phyloP scores from a whole-genome alignment of 2,113 vertebrate genomes.

The Osmerus mordax region DNA sequence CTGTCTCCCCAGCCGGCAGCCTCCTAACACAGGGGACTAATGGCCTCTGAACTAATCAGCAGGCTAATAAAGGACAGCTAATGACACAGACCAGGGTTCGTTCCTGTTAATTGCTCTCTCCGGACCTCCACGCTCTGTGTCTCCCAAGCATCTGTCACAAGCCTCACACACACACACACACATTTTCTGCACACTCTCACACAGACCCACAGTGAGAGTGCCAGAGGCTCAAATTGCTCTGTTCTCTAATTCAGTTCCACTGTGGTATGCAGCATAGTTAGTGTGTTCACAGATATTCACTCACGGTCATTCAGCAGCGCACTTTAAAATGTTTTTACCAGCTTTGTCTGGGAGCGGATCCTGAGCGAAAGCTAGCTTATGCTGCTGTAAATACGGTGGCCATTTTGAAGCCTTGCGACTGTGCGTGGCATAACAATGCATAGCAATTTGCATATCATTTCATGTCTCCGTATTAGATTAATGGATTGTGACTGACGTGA shows the following conservation, averaged over 20 bases:
- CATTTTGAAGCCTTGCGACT: constrained; percentile 60
- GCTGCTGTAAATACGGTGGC: constrained; percentile 9
- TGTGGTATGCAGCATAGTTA: background rate
- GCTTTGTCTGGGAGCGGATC: too few relatives aligned
- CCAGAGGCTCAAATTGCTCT: constrained; percentile 38
- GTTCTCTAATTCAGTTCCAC: constrained; percentile 56
- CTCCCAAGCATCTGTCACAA: constrained; percentile 64
- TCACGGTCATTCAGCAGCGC: too few relatives aligned
- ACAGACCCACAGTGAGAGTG: constrained; percentile 19
- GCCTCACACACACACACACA: constrained; percentile 43
- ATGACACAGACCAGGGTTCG: constrained; percentile 58
- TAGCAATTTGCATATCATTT: constrained; percentile 73
- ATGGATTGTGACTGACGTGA: constrained; percentile 71
- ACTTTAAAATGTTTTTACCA: too few relatives aligned
- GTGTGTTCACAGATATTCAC: too few relatives aligned
- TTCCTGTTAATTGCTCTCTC: constrained; percentile 72
- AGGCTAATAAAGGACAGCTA: constrained; percentile 70
- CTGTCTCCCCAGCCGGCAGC: background rate
- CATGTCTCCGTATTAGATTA: constrained; percentile 72
- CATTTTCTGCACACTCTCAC: constrained; percentile 26
- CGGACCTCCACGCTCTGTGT: constrained; percentile 51
- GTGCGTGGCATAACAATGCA: constrained; percentile 64
- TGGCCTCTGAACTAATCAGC: constrained; percentile 66
- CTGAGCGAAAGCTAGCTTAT: background rate
- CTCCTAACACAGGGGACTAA: constrained; percentile 59